Conservation (phyloP, 2,113 vertebrate species). For the Pagrus major region DNA sequence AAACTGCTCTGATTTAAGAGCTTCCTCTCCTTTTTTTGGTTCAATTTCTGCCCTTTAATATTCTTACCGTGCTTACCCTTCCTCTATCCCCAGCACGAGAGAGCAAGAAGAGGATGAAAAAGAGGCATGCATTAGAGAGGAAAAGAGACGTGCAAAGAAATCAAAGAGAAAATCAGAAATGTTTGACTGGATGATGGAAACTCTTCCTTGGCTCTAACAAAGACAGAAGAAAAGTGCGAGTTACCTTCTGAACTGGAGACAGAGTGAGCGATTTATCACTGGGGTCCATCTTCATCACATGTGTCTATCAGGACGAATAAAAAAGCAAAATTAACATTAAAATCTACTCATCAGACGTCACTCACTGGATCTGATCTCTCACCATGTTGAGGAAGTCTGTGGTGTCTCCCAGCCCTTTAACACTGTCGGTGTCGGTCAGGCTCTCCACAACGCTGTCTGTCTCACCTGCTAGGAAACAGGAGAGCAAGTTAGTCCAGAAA, state of each 20-base stretch:
- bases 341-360: fast-evolving
- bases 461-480: constrained; percentile 53
- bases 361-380: constrained; percentile 46
- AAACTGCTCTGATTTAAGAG: constrained; percentile 10
- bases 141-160: constrained; percentile 45
- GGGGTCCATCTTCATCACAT: constrained; percentile 81
- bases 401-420: constrained; percentile 89
- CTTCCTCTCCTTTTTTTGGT: constrained; percentile 19
- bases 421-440: constrained; percentile 84
- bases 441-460: constrained; percentile 77
- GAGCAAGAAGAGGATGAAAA: constrained; percentile 70
- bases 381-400: constrained; percentile 92
- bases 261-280: constrained; percentile 71
- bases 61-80: constrained; percentile 75
- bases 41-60: constrained; percentile 30
- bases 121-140: constrained; percentile 75
- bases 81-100: constrained; percentile 75
- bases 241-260: constrained; percentile 84
- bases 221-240: not conserved
- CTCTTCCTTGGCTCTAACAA: not conserved
- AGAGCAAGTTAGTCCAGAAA: not conserved
- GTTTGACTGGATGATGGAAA: not conserved
- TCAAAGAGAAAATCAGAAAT: constrained; percentile 1
- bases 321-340: not conserved
- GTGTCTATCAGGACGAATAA: constrained; percentile 72